Evolutionary conservation across 2,888 invertebrate species (phyloP).

Genomic region (Athalia rosae): DNA sequence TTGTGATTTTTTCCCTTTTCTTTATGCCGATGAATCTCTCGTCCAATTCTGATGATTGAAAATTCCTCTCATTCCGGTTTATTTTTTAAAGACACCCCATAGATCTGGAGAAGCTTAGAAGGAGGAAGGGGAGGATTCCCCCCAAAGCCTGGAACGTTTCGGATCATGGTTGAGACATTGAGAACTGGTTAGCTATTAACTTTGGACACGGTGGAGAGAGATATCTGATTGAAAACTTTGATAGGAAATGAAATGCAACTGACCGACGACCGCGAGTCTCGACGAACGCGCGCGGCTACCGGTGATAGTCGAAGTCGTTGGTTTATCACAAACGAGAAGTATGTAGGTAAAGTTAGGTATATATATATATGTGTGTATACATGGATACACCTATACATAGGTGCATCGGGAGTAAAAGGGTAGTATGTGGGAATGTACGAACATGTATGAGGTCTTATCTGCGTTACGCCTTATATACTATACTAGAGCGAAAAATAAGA

Average conservation of each 20-base stretch:
- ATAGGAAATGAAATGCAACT: slow-evolving; percentile 43
- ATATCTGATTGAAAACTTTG: slow-evolving; percentile 41
- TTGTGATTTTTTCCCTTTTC: too few species aligned
- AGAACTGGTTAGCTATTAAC: slow-evolving; percentile 5
- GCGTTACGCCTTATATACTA: not conserved
- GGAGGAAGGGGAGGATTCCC: not conserved
- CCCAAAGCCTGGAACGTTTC: slow-evolving; percentile 20
- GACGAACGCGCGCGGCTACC: too few species aligned
- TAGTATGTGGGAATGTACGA: too few species aligned
- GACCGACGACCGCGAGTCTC: slow-evolving; percentile 33
- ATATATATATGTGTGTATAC: not conserved
- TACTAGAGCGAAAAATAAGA: slow-evolving; percentile 41
- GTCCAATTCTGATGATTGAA: too few species aligned
- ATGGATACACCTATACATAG: not conserved
- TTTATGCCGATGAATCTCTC: too few species aligned
- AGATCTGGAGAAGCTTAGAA: not conserved
- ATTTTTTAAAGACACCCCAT: not conserved
- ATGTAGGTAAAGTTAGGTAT: not conserved
- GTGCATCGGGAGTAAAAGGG: too few species aligned
- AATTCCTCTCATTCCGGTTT: too few species aligned
- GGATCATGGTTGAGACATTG: slow-evolving; percentile 37
- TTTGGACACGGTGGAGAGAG: slow-evolving; percentile 18
- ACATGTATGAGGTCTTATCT: slow-evolving; percentile 27
- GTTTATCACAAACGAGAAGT: slow-evolving; percentile 40
- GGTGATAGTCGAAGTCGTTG: slow-evolving; percentile 28